These are phyloP conservation scores for Phylloscopus collybita DNA, from an alignment of 2,797 vertebrate genomes.

Conservation along the genomic window DNA sequence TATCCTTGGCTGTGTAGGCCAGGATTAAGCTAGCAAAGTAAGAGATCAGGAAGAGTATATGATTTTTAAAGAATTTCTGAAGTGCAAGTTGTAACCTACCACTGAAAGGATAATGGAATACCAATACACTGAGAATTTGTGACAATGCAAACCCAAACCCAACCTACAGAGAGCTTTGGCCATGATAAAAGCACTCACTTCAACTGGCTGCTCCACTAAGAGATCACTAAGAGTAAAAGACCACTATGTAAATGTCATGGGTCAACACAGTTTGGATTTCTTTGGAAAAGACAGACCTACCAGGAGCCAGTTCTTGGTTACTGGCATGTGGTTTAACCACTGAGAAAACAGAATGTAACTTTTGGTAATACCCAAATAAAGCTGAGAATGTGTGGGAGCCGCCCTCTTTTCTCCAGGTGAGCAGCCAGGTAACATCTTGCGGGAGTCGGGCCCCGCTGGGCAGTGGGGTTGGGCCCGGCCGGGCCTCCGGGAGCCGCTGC, in stretches of 20 bases:
- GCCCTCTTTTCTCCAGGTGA: too few species aligned
- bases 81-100: neutral
- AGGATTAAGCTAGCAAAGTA: neutral
- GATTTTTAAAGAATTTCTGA: neutral
- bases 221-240: neutral
- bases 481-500: too few species aligned
- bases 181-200: neutral
- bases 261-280: too few species aligned
- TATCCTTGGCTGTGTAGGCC: neutral
- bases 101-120: neutral
- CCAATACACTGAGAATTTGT: neutral
- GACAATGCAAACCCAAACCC: neutral
- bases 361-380: too few species aligned
- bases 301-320: too few species aligned
- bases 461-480: too few species aligned
- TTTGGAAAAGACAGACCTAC: too few species aligned
- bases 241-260: neutral
- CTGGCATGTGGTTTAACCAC: too few species aligned
- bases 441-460: too few species aligned
- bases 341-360: too few species aligned
- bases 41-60: neutral
- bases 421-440: too few species aligned
- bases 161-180: neutral
- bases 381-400: too few species aligned
- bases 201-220: neutral